Percentiles rank a stretch among this genome's conserved stretches.
These are phyloP conservation scores for Copidosoma aretas DNA, from an alignment of 2,888 invertebrate genomes.

Conservation along the genomic window DNA sequence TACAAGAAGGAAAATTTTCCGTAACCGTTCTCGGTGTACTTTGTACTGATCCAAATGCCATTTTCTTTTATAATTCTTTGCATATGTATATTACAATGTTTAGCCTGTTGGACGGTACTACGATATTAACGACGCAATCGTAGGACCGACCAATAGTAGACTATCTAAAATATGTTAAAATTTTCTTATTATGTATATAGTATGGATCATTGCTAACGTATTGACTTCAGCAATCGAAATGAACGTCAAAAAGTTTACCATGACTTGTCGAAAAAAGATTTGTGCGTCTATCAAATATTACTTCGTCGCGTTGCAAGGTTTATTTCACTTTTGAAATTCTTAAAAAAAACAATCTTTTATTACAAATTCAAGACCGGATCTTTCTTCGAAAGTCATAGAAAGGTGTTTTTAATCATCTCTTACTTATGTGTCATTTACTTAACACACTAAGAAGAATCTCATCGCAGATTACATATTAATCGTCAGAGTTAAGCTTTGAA, in stretches of 20 bases:
- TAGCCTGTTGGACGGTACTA: constrained; percentile 45
- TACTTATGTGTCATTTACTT: constrained; percentile 2
- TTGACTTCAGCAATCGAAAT: constrained; percentile 19
- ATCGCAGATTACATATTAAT: constrained; percentile 44
- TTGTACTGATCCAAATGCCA: constrained; percentile 63
- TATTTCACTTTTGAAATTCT: constrained; percentile 25
- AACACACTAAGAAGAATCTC: constrained; percentile 25
- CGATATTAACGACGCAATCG: constrained; percentile 43
- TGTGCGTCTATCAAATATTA: constrained; percentile 16
- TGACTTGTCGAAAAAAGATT: constrained; percentile 35
- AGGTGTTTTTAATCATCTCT: constrained; percentile 19
- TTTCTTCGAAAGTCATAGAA: constrained; percentile 29
- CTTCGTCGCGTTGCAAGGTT: constrained; percentile 12
- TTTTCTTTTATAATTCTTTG: constrained; percentile 50
- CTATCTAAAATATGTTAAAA: constrained; percentile 57
- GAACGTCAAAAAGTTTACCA: constrained; percentile 16
- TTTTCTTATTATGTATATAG: constrained; percentile 31
- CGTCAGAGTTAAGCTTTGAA: constrained; percentile 36
- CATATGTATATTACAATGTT: constrained; percentile 53
- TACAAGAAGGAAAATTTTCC: constrained; percentile 51
- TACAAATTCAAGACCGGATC: constrained; percentile 34
- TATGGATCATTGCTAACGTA: constrained; percentile 30
- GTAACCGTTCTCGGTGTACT: constrained; percentile 43
- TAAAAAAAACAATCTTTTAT: constrained; percentile 33
- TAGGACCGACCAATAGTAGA: constrained; percentile 51